Conservation (phyloP, 2,797 vertebrate species). For the Thripadectes ignobilis region DNA sequence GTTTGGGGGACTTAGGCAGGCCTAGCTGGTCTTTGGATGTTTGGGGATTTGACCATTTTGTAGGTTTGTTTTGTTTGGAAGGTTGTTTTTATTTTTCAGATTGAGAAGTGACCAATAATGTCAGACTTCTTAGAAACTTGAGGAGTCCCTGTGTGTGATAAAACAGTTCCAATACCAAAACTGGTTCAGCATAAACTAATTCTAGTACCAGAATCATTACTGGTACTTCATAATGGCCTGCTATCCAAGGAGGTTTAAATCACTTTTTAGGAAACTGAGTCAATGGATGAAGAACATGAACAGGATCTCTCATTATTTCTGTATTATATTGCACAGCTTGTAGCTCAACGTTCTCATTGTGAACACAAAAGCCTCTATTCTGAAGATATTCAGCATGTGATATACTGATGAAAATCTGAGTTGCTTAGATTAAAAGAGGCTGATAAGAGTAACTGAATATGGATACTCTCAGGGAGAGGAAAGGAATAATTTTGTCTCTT, state of each 20-base stretch:
- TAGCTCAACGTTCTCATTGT: neutral
- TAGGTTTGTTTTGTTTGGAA: neutral
- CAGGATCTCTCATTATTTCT: neutral
- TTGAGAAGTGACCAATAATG: neutral
- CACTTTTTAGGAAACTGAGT: neutral
- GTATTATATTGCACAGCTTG: neutral
- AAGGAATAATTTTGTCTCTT: neutral
- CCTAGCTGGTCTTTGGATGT: fast-evolving
- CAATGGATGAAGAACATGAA: neutral
- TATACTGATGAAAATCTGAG: neutral
- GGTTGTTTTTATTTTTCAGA: neutral
- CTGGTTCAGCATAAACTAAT: neutral
- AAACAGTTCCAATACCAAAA: neutral
- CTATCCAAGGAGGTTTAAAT: neutral
- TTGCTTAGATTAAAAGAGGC: neutral
- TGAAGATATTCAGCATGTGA: neutral
- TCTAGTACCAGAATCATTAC: neutral
- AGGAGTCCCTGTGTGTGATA: neutral
- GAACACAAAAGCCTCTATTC: neutral
- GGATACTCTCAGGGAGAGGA: neutral
- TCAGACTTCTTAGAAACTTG: neutral
- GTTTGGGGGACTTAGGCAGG: neutral
- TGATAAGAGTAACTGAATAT: neutral
- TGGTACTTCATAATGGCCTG: neutral
- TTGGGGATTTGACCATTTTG: fast-evolving